Evolutionary conservation across 2,797 vertebrate genomes (phyloP).

Genomic region (Pseudochaenichthys georgianus): DNA sequence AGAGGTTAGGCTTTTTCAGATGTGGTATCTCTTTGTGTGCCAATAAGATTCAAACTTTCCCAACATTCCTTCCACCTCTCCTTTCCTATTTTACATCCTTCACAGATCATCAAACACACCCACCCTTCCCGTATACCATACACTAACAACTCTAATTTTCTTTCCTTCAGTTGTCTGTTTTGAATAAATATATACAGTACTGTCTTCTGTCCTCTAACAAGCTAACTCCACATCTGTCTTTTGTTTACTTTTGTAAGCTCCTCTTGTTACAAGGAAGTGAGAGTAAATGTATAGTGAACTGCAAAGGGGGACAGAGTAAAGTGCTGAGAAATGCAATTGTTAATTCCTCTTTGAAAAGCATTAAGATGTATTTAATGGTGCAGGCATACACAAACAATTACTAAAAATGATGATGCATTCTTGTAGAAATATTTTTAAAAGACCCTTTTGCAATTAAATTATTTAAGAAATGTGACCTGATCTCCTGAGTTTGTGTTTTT

Average conservation of each 20-base stretch:
- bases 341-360: constrained; percentile 77
- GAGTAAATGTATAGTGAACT: constrained; percentile 73
- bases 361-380: constrained; percentile 84
- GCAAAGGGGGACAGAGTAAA: constrained; percentile 33
- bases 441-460: constrained; percentile 93
- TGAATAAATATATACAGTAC: constrained; percentile 64
- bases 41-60: constrained; percentile 64
- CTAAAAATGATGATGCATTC: constrained; percentile 84
- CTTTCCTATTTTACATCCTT: constrained; percentile 41
- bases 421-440: constrained; percentile 94
- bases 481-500: constrained; percentile 67
- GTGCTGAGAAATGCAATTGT: constrained; percentile 76
- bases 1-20: constrained; percentile 59
- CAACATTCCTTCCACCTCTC: constrained; percentile 68
- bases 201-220: constrained; percentile 65
- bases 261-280: constrained; percentile 53
- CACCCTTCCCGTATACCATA: constrained; percentile 7
- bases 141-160: constrained; percentile 38
- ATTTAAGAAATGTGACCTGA: constrained; percentile 89
- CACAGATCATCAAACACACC: constrained; percentile 28
- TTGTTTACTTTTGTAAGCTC: constrained; percentile 67
- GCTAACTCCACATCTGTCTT: constrained; percentile 65
- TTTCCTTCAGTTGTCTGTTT: constrained; percentile 71
- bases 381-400: constrained; percentile 79
- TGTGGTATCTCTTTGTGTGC: constrained; percentile 68